Evolutionary conservation across 1,140 invertebrate genomes (phyloP), one percentile per base, ranked within the genome.

Genomic region (Gonatopus flavifemur): DNA sequence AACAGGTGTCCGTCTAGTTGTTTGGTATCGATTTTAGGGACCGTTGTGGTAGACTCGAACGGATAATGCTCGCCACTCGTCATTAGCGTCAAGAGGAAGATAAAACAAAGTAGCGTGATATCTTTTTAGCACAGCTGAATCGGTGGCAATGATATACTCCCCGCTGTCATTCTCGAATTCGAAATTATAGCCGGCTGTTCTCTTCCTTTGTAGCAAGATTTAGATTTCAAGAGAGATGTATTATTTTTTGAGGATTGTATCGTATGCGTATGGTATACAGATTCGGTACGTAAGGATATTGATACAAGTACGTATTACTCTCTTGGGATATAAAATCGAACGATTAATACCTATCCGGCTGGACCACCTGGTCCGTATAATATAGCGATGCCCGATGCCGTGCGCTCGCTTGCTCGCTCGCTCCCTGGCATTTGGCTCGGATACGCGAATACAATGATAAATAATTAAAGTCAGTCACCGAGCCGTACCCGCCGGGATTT

Each of bases 381-480:
- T 9, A 10, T 18, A 7, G 21, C 42, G 52, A 56, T 47, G 45
- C 41, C 40, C 35, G 16, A 36, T 42, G 6, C 18, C n/a, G 5
- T 10, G 24, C 21, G 25, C 28, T 40, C 20, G 21, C 24, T 21
- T 28, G 30, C 24, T 28, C 15, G 38, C 24, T 25, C 37, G 20
- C 51, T 55, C n/a, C n/a, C n/a, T n/a, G n/a, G n/a, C n/a, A n/a
- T n/a, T n/a, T n/a, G n/a, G n/a, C 30, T 43, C 30, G 46, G 42
- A 32, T 25, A 52, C 42, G n/a, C 36, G 35, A 53, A 41, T 57
- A 55, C 43, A 53, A 59, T 59, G 63, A 69, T 67, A 66, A 69
- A 66, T 70, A 69, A 73, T 73, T 60, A 66, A 69, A 62, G 36
- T 28, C 25, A 50, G 18, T 51, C 13, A n/a, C 42, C 33, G 32